Percentiles rank a stretch among this genome's conserved stretches.
Conservation (phyloP, 1,140 invertebrate species). For the Chironomus striatipennis region DNA sequence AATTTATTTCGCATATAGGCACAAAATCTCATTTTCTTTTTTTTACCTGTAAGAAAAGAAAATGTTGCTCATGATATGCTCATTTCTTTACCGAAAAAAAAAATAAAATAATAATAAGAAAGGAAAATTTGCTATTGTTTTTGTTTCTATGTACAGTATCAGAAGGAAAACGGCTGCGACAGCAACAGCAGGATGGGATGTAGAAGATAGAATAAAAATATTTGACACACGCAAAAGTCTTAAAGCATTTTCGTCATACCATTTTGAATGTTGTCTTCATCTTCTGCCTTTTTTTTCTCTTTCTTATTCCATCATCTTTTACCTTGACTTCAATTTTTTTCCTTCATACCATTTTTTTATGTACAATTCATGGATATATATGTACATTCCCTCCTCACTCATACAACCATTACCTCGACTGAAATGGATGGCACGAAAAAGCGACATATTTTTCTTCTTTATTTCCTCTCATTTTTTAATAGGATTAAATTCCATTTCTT, state of each 20-base stretch:
- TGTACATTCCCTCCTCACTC: conserved; percentile 5
- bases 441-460: conserved; percentile 13
- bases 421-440: conserved; percentile 10
- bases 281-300: not conserved
- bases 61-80: not conserved
- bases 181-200: not conserved
- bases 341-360: not conserved
- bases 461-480: conserved; percentile 20
- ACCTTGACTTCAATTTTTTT: conserved; percentile 2
- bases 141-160: not conserved
- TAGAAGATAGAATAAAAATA: not conserved
- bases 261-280: not conserved
- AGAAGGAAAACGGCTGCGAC: not conserved
- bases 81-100: not conserved
- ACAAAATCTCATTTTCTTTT: too few species aligned
- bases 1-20: too few species aligned
- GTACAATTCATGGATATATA: not conserved
- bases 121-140: not conserved
- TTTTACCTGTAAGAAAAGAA: not conserved
- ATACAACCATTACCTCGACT: not conserved
- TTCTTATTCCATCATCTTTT: not conserved
- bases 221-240: not conserved
- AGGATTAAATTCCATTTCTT: conserved; percentile 20
- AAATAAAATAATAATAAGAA: not conserved
- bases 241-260: conserved; percentile 8